Base-by-base conservation (phyloP, 2,888 invertebrate genomes). In the Diaprepes abbreviatus region DNA sequence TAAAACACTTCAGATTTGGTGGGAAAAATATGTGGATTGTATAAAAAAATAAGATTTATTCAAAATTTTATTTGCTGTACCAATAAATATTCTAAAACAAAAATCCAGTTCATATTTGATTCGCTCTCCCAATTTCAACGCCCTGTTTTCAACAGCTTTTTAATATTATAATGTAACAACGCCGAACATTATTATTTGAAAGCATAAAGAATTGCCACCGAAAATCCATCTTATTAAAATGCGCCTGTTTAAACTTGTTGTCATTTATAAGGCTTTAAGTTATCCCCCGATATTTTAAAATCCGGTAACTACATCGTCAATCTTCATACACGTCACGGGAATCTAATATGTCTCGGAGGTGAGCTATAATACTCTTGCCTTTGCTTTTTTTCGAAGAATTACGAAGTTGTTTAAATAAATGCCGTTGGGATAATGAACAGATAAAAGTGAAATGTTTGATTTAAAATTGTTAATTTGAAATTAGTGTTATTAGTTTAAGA, bases 231-330 rank as follows among this genome's bases (percentile, higher is more conserved):
- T 62, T 19, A 70, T 66, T 71, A 71, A 63, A 71, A 71, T 64
- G 73, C 73, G 71, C 65, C 72, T 72, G 59, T 66, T 70, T 74
- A 72, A 76, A 75, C 69, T 76, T 76, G 71, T 71, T 72, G 74
- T 76, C 77, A 77, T 77, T 77, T 77, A 76, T 77, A 76, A 77
- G 69, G 77, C 73, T 76, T 77, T 74, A 69, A 69, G 70, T 76
- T 76, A 77, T 77, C 77, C 76, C 45, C 71, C 66, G 71, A 71
- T 75, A 74, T 74, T 70, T 54, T 59, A 55, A 74, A 75, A 70
- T 74, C 74, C 74, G 65, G 71, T 66, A 74, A 74, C 75, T 67
- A 63, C 66, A 59, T 71, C 66, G 63, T 71, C 71, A 67, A 63
- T 71, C 71, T 71, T 71, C 64, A 71, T 71, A 71, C 62, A 43